These are phyloP conservation scores for Actinernus sp. DNA, from an alignment of 92 coral and sea anemone species.

Conservation along the genomic window DNA sequence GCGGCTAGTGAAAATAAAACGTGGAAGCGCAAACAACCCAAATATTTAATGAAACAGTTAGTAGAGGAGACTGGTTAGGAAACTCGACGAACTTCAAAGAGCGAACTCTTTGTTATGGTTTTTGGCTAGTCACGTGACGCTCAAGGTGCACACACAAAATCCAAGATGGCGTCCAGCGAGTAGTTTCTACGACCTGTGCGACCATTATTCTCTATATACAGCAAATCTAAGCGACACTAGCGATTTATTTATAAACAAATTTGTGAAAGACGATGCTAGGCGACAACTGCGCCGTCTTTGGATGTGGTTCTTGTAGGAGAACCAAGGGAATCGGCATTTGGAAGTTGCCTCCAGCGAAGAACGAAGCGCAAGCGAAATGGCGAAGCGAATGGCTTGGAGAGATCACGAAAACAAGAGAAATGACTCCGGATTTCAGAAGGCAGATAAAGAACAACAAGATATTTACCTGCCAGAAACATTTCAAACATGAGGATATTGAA, in stretches of 20 bases:
- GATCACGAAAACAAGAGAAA: conserved; percentile 19
- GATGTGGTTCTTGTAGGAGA: conserved; percentile 58
- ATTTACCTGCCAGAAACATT: conserved; percentile 54
- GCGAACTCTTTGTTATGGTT: conserved; percentile 46
- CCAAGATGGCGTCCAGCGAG: conserved; percentile 32
- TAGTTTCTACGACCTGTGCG: conserved; percentile 28
- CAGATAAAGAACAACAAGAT: conserved; percentile 22
- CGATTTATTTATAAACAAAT: neutral
- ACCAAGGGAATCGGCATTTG: conserved; percentile 53
- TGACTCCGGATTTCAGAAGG: conserved; percentile 23
- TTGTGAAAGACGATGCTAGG: conserved; percentile 26
- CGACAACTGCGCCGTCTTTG: conserved; percentile 52
- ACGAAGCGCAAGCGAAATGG: conserved; percentile 43
- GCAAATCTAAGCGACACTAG: neutral
- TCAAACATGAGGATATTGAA: conserved; percentile 45
- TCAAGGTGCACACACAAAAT: conserved; percentile 45
- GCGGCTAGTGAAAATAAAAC: too few species aligned
- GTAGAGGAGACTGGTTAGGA: conserved; percentile 49
- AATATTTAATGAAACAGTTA: too few species aligned
- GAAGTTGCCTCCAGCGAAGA: conserved; percentile 47
- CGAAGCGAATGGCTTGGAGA: conserved; percentile 53
- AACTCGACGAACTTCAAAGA: conserved; percentile 44
- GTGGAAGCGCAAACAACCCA: too few species aligned
- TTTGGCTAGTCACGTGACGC: conserved; percentile 47
- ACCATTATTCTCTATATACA: neutral